These are phyloP conservation scores for Cacoxenus indagator DNA, from an alignment of 2,888 invertebrate genomes.

Conservation along the genomic window DNA sequence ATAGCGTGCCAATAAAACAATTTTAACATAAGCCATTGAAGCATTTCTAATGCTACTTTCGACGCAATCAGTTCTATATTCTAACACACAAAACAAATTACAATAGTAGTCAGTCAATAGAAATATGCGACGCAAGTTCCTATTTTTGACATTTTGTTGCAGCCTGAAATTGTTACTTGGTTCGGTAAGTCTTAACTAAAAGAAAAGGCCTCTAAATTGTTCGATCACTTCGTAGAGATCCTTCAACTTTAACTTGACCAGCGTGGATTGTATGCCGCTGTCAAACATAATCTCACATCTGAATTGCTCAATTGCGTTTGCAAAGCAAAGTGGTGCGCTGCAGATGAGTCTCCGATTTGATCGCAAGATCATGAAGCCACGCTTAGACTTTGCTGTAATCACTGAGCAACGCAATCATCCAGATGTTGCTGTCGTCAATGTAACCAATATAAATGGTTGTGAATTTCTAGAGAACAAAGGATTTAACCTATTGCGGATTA, in stretches of 20 bases:
- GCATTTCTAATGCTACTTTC: no score
- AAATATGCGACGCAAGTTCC: no score
- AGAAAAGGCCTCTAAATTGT: no score
- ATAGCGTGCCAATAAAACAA: no score
- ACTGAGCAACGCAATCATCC: not conserved
- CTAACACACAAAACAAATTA: no score
- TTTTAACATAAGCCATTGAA: no score
- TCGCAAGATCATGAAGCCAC: not conserved
- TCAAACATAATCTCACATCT: not conserved
- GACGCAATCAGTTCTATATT: no score
- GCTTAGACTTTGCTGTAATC: constrained; percentile 1
- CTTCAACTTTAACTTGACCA: constrained; percentile 22
- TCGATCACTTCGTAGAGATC: constrained; percentile 28
- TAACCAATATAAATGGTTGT: constrained; percentile 27
- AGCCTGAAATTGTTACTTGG: no score
- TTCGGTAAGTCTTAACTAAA: no score
- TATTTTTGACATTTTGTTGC: no score
- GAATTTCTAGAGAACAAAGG: constrained; percentile 23
- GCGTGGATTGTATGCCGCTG: not conserved
- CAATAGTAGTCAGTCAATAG: no score
- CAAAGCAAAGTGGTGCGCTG: not conserved
- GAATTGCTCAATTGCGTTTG: constrained; percentile 5
- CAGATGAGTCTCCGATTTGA: not conserved
- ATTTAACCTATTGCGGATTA: constrained; percentile 26
- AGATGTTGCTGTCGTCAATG: constrained; percentile 19